These are phyloP conservation scores for Oriolus oriolus DNA, from an alignment of 2,113 vertebrate genomes.

Conservation along the genomic window DNA sequence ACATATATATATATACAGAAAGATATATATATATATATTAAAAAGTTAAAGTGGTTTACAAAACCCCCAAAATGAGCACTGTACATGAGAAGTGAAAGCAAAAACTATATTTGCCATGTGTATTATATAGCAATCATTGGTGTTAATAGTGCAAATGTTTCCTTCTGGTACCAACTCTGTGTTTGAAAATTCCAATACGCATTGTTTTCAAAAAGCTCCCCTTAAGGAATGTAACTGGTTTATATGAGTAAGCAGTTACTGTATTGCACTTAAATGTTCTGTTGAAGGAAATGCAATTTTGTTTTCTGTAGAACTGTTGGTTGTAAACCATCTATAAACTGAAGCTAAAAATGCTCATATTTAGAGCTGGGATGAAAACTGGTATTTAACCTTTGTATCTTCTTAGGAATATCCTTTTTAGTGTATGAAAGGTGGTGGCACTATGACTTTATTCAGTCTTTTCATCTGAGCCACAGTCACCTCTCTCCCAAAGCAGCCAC, in stretches of 20 bases:
- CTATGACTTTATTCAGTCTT: constrained; percentile 57
- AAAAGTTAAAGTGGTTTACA: constrained; percentile 70
- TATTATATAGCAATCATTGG: constrained; percentile 78
- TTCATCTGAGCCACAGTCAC: constrained; percentile 66
- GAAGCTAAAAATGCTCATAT: constrained; percentile 67
- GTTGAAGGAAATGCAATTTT: constrained; percentile 76
- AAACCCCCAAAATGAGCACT: constrained; percentile 65
- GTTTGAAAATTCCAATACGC: constrained; percentile 72
- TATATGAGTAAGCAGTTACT: constrained; percentile 74
- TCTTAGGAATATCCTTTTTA: constrained; percentile 67
- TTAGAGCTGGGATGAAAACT: constrained; percentile 78
- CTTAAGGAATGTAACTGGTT: constrained; percentile 76
- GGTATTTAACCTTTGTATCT: constrained; percentile 75
- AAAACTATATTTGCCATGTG: constrained; percentile 75
- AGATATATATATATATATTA: constrained; percentile 59
- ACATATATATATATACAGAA: constrained; percentile 66
- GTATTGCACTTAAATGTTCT: constrained; percentile 78
- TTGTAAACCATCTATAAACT: constrained; percentile 73
- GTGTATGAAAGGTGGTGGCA: constrained; percentile 59
- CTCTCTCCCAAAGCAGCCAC: constrained; percentile 58
- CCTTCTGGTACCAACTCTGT: constrained; percentile 75
- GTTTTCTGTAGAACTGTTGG: constrained; percentile 76
- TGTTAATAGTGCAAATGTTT: constrained; percentile 78
- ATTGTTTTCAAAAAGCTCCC: constrained; percentile 80
- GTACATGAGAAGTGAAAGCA: constrained; percentile 66